Base-by-base conservation (phyloP, 92 coral and sea anemone genomes). In the Diadumene lineata region DNA sequence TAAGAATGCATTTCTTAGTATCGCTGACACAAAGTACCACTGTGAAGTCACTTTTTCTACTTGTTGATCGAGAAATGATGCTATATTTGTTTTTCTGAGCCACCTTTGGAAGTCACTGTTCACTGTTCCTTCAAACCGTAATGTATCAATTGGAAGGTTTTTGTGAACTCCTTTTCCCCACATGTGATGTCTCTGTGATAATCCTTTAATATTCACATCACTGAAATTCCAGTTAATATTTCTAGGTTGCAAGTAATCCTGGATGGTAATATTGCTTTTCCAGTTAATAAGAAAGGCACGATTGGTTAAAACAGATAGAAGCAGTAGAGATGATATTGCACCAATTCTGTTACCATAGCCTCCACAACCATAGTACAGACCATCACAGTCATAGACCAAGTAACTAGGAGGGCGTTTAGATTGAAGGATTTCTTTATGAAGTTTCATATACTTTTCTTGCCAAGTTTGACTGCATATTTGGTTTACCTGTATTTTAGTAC, bases 281-380 rank as follows among this genome's bases (percentile, higher is more conserved):
- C 94, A 89, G 34, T 89, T 57, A 51, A 89, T 89, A 10, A 89
- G 58, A 53, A 89, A 86, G 17, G 90, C 90, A 18, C 90, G 75
- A 21, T 83, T 75, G 43, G 94, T 85, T n/a, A 89, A 72, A 25
- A 89, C 85, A 28, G 90, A 88, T 31, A 89, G 67, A 28, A 72
- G 84, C 21, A 89, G 74, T 18, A 89, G 72, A 22, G 94, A 85
- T 19, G 90, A 28, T 17, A 89, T 74, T 7, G 84, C 84, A 2
- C 87, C 84, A 18, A 89, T 38, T 1, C 90, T 90, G 57, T 85
- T 89, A 8, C 94, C 94, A 32, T 89, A 89, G 0, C 94, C 94
- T 9, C 94, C 94, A 30, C 94, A 89, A 21, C 90, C 87, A n/a
- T 78, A 70, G 31, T 63, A 68, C 16, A 25, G 64, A 15, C 94